Percentiles rank a stretch among this genome's conserved stretches.
phyloP scores from a whole-genome alignment of 1,140 invertebrate species.

The Cephus cinctus region DNA sequence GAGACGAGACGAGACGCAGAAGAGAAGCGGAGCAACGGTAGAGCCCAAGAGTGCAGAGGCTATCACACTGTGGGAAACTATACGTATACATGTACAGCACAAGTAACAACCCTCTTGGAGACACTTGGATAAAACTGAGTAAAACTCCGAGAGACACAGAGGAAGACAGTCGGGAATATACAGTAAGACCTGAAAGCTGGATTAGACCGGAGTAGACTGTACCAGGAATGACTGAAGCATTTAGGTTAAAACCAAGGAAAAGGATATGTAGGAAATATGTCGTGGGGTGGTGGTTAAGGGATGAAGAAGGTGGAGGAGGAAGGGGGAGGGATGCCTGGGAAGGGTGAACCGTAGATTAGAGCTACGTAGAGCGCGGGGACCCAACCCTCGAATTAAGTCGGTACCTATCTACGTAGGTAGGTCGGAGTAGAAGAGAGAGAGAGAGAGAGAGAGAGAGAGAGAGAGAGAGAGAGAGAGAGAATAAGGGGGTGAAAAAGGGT shows the following conservation, averaged over 20 bases:
- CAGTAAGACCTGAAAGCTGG: too few relatives aligned
- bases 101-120: not conserved
- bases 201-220: not conserved
- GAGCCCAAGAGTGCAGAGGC: not conserved
- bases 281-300: too few relatives aligned
- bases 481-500: not conserved
- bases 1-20: slow-evolving; percentile 39
- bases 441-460: too few relatives aligned
- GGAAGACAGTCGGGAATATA: not conserved
- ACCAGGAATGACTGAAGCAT: too few relatives aligned
- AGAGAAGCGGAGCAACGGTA: slow-evolving; percentile 27
- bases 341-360: not conserved
- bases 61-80: not conserved
- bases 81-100: not conserved
- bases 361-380: not conserved
- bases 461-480: too few relatives aligned
- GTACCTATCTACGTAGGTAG: not conserved
- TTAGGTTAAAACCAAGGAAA: too few relatives aligned
- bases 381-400: slow-evolving; percentile 2
- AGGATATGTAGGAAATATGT: too few relatives aligned
- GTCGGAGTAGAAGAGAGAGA: too few relatives aligned
- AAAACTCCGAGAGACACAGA: not conserved
- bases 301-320: too few relatives aligned
- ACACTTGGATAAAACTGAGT: not conserved
- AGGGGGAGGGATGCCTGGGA: too few relatives aligned